Base-by-base conservation (phyloP, 2,113 vertebrate species). In the Phalacrocorax carbo region DNA sequence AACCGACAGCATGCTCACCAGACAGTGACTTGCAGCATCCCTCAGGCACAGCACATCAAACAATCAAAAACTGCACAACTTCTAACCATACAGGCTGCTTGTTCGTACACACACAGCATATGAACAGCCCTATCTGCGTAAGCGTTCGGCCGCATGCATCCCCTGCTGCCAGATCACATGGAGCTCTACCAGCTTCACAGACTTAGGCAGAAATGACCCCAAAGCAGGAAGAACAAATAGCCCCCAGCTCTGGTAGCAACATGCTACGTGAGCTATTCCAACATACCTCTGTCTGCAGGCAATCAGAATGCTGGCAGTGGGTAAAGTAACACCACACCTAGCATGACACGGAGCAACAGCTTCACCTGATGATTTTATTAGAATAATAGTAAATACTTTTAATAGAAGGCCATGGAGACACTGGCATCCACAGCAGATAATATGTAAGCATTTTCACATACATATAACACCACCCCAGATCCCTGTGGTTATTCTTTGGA, bases 81-180 rank as follows among this genome's bases (percentile, higher is more conserved):
- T 75, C 58, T 30, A 49, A 29, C 21, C 49, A 11, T 15, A 42
- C 15, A 4, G 4, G 32, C 87, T 85, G 87, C 49, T 68, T 51
- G 23, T 44, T 69, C 3, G 0, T 22, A 38, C 23, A 42, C 60
- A n/a, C 54, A 40, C 12, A 38, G 54, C 0, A 2, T 29, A 42
- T 4, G 4, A 92, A 20, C 52, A 68, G 64, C 64, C 38, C 42
- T 9, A 18, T 4, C 44, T 55, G 46, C 5, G 0, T 13, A 52
- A 73, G 29, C 1, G 1, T 20, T 70, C 0, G 2, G 60, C 40
- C 55, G 17, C n/a, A 18, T 0, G 1, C 36, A 7, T 65, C 9
- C 40, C 42, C 55, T 2, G 5, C 55, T 2, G 2, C n/a, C 46
- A n/a, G 69, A 26, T 22, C 5, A 1, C 4, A 6, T 13, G 16